These are phyloP conservation scores for Hylaea fasciaria DNA, from an alignment of 2,888 invertebrate genomes.

Conservation along the genomic window DNA sequence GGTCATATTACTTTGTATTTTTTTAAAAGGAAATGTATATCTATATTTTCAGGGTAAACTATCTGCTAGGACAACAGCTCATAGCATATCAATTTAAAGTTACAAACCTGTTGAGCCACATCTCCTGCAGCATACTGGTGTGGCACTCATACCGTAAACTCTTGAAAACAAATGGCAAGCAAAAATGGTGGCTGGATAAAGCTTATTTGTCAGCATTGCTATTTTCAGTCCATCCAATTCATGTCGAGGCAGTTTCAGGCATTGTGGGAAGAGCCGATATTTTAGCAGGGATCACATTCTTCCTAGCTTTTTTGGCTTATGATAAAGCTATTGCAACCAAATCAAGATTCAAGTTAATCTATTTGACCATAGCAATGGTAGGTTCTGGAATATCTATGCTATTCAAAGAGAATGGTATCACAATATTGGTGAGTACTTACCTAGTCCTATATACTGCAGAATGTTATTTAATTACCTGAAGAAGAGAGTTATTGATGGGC, in stretches of 20 bases:
- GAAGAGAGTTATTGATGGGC: no score
- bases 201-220: constrained; percentile 88
- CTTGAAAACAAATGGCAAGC: constrained; percentile 13
- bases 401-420: constrained; percentile 97
- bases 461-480: no score
- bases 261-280: constrained; percentile 97
- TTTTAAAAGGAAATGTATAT: not conserved
- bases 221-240: constrained; percentile 96
- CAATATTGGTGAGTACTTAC: constrained; percentile 87
- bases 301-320: constrained; percentile 88
- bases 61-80: constrained; percentile 84
- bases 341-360: constrained; percentile 42
- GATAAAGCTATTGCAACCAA: constrained; percentile 59
- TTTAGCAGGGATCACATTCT: constrained; percentile 91
- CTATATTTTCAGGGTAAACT: constrained; percentile 86
- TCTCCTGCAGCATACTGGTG: constrained; percentile 72
- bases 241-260: constrained; percentile 96
- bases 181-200: constrained; percentile 58
- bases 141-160: constrained; percentile 46
- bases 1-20: no score
- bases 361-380: constrained; percentile 65
- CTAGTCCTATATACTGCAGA: no score
- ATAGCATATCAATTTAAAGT: constrained; percentile 88
- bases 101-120: constrained; percentile 90
- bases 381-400: constrained; percentile 88